These are phyloP conservation scores for Neopelma chrysocephalum DNA, from an alignment of 2,797 vertebrate genomes.

Conservation along the genomic window DNA sequence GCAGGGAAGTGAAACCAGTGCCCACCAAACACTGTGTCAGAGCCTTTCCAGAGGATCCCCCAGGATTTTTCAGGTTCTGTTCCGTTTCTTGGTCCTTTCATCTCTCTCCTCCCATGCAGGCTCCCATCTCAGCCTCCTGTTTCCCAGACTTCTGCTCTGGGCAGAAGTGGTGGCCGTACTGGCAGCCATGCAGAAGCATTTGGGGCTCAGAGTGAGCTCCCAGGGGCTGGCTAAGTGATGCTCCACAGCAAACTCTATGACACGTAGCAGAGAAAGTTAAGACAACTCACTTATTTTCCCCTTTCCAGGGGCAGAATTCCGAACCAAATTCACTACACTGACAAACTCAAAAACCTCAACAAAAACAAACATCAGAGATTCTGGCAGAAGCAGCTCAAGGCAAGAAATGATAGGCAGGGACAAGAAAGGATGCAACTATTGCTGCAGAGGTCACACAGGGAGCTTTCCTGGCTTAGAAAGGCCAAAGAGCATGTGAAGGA, in stretches of 20 bases:
- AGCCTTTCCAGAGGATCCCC: neutral
- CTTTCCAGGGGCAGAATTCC: neutral
- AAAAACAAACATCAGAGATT: neutral
- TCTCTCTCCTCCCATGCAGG: neutral
- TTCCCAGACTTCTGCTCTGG: neutral
- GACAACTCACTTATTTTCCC: neutral
- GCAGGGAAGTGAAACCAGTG: neutral
- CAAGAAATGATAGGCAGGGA: neutral
- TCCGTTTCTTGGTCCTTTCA: too few relatives aligned
- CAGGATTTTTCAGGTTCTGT: neutral
- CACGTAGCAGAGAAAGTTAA: neutral
- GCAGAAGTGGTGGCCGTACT: too few relatives aligned
- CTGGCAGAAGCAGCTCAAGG: neutral
- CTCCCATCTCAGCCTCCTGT: neutral
- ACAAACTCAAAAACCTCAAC: neutral
- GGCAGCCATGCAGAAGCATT: neutral
- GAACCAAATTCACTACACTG: neutral
- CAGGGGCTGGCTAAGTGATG: neutral
- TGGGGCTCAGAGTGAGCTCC: fast-evolving
- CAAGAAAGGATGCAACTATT: neutral
- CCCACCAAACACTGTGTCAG: neutral
- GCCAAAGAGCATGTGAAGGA: neutral
- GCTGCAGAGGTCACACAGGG: neutral
- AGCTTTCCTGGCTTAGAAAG: neutral
- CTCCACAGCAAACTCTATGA: neutral